phyloP scores from a whole-genome alignment of 1,140 invertebrate genomes.

The Paralvinella palmiformis region DNA sequence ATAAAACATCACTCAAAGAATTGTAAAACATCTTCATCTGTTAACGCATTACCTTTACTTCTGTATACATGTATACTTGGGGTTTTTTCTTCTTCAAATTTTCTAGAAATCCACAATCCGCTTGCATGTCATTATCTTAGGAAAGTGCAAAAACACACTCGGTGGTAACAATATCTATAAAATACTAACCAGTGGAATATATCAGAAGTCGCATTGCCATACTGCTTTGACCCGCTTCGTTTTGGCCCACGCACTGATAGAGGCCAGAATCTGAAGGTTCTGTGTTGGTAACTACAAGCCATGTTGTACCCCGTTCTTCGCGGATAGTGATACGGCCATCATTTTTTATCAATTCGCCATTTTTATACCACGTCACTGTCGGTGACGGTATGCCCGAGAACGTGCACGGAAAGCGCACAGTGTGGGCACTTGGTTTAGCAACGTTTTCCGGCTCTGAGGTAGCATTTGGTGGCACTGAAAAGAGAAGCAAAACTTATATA shows the following conservation, averaged over 20 bases:
- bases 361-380: constrained; percentile 1
- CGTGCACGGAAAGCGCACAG: background rate
- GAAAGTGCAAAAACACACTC: too few relatives aligned
- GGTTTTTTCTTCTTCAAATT: too few relatives aligned
- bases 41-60: too few relatives aligned
- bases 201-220: background rate
- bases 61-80: too few relatives aligned
- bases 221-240: background rate
- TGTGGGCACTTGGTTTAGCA: background rate
- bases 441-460: background rate
- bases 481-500: background rate
- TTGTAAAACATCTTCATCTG: too few relatives aligned
- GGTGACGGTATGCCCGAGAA: constrained; percentile 2
- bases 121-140: too few relatives aligned
- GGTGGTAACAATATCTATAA: too few relatives aligned
- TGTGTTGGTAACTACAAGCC: background rate
- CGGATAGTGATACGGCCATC: background rate
- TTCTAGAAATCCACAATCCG: too few relatives aligned
- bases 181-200: background rate
- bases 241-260: constrained; percentile 10
- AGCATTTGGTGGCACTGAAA: background rate
- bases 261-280: constrained; percentile 11
- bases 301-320: background rate
- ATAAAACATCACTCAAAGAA: too few relatives aligned
- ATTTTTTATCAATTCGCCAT: background rate